A percentile compares a stretch with the other conserved stretches of the same genome.
These are phyloP conservation scores for Sinohyriopsis cumingii DNA, from an alignment of 2,888 invertebrate species.

Conservation along the genomic window DNA sequence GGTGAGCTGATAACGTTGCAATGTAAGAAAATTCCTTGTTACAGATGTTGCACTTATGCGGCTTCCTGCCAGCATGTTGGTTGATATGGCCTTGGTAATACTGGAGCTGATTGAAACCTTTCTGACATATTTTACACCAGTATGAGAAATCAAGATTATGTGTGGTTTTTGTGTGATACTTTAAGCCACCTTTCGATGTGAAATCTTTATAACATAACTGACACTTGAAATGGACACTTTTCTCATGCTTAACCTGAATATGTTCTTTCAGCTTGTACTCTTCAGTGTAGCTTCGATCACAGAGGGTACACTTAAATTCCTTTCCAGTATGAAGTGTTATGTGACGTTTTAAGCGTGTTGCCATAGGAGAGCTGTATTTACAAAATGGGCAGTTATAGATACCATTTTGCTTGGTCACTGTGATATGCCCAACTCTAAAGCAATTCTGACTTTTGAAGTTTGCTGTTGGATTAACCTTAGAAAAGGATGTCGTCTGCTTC, in stretches of 20 bases:
- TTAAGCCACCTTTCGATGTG: conserved; percentile 35
- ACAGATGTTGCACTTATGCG: conserved; percentile 29
- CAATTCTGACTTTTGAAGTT: conserved; percentile 9
- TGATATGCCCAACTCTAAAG: conserved; percentile 7
- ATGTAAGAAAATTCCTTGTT: conserved; percentile 23
- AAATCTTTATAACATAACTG: conserved; percentile 28
- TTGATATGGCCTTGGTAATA: conserved; percentile 27
- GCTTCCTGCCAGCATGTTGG: conserved; percentile 23
- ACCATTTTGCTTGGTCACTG: conserved; percentile 13
- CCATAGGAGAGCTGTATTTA: conserved; percentile 17
- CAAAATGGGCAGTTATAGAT: conserved; percentile 20
- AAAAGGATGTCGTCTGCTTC: too few species aligned
- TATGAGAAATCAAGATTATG: conserved; percentile 27
- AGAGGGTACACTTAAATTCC: conserved; percentile 19
- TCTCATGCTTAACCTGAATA: conserved; percentile 31
- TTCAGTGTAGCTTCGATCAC: conserved; percentile 29
- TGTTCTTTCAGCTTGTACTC: conserved; percentile 31
- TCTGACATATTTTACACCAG: conserved; percentile 34
- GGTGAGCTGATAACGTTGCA: conserved; percentile 27
- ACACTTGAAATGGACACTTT: conserved; percentile 30
- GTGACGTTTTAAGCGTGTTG: conserved; percentile 20
- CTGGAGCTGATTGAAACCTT: conserved; percentile 27
- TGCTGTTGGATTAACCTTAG: neutral
- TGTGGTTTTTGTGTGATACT: conserved; percentile 27
- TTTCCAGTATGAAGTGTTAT: conserved; percentile 32